Conservation (phyloP, 2,113 vertebrate genomes). For the Mustela lutreola region DNA sequence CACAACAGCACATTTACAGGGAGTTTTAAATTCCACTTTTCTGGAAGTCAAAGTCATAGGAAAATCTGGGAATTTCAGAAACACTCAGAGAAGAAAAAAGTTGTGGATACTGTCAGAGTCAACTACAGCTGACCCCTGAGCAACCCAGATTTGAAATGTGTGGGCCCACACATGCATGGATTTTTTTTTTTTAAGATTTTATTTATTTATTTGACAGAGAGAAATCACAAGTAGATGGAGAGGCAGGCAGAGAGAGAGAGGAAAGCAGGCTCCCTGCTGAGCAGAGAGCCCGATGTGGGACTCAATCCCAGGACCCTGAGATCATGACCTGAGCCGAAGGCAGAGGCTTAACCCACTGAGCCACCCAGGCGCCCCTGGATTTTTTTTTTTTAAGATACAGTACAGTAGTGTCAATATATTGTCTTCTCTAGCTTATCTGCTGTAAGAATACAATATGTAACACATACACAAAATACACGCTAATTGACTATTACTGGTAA, state of each 20-base stretch:
- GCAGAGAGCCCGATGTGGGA: too few species aligned
- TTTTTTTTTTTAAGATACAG: neutral
- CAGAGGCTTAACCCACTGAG: too few species aligned
- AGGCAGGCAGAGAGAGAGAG: too few species aligned
- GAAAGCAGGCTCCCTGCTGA: too few species aligned
- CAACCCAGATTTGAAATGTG: neutral
- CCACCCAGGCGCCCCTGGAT: too few species aligned
- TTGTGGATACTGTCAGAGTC: neutral
- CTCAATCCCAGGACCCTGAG: too few species aligned
- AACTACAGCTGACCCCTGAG: neutral
- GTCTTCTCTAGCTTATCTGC: neutral
- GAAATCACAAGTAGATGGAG: too few species aligned
- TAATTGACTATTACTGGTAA: neutral
- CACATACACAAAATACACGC: neutral
- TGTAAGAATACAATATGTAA: neutral
- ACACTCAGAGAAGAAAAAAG: neutral
- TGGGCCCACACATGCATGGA: neutral
- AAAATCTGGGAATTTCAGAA: neutral
- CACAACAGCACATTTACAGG: neutral
- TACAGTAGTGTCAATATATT: neutral
- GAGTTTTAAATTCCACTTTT: neutral
- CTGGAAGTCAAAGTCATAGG: neutral
- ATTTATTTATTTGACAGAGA: too few species aligned
- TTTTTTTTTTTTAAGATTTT: neutral
- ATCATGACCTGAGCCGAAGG: too few species aligned